A percentile compares a stretch with the other conserved stretches of the same genome.
phyloP scores from a whole-genome alignment of 2,888 invertebrate species.

The Unio pictorum region DNA sequence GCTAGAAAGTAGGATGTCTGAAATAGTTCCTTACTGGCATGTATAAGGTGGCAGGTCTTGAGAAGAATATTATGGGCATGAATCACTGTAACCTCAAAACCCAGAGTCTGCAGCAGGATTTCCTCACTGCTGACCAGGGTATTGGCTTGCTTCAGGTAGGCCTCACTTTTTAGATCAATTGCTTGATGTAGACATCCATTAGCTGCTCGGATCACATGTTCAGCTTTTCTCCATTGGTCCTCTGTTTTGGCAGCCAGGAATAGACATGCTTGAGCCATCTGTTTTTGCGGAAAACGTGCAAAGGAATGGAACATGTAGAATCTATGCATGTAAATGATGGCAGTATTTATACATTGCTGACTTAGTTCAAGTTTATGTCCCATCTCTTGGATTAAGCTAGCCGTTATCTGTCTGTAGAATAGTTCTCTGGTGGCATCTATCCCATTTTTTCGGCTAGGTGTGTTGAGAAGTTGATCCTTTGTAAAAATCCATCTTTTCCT shows the following conservation, averaged over 20 bases:
- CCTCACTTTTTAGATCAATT: slow-evolving; percentile 84
- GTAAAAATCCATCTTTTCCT: too few relatives aligned
- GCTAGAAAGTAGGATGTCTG: too few relatives aligned
- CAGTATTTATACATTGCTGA: slow-evolving; percentile 98
- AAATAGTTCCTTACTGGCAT: too few relatives aligned
- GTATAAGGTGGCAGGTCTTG: too few relatives aligned
- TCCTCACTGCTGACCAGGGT: slow-evolving; percentile 97
- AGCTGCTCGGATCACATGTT: slow-evolving; percentile 95
- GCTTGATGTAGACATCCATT: slow-evolving; percentile 86
- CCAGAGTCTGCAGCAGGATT: slow-evolving; percentile 89
- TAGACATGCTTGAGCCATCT: slow-evolving; percentile 93
- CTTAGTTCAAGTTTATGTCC: slow-evolving; percentile 82
- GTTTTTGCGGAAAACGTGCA: slow-evolving; percentile 90
- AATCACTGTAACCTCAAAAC: too few relatives aligned
- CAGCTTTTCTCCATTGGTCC: slow-evolving; percentile 97
- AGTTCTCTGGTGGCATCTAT: too few relatives aligned
- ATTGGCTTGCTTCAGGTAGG: slow-evolving; percentile 84
- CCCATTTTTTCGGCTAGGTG: too few relatives aligned
- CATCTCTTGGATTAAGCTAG: too few relatives aligned
- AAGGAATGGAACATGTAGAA: slow-evolving; percentile 99
- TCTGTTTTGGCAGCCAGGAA: slow-evolving; percentile 99
- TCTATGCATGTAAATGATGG: slow-evolving; percentile 99
- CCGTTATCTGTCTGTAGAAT: too few relatives aligned
- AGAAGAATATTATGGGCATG: too few relatives aligned
- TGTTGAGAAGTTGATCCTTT: too few relatives aligned